These are phyloP conservation scores for Sorex fumeus DNA, from an alignment of 2,113 vertebrate genomes.

Conservation along the genomic window DNA sequence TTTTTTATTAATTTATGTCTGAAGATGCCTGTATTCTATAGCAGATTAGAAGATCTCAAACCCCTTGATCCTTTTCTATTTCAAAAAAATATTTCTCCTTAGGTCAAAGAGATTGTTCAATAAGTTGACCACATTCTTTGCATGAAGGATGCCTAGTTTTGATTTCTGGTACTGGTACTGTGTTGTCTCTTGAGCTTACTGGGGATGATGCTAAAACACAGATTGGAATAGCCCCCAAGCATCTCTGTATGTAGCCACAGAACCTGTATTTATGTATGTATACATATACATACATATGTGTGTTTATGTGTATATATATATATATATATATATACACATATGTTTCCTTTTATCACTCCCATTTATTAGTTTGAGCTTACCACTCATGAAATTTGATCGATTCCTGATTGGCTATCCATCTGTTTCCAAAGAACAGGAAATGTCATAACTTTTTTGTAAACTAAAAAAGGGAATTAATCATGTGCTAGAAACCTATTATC, in stretches of 20 bases:
- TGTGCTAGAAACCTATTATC: background rate
- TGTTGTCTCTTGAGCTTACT: too few species aligned
- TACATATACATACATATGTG: too few species aligned
- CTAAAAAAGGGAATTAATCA: background rate
- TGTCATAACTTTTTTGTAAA: slow-evolving; percentile 22
- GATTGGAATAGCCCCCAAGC: too few species aligned
- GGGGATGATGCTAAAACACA: too few species aligned
- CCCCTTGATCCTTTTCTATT: background rate
- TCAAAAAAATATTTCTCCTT: background rate
- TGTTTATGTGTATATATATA: too few species aligned
- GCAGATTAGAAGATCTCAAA: background rate
- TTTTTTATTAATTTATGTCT: slow-evolving; percentile 4
- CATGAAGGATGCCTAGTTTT: too few species aligned
- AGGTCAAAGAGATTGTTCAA: too few species aligned
- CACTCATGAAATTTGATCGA: background rate
- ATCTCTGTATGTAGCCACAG: too few species aligned
- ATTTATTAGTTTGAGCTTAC: background rate
- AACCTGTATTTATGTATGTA: too few species aligned
- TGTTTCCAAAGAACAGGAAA: slow-evolving; percentile 15
- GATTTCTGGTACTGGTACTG: too few species aligned
- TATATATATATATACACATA: too few species aligned
- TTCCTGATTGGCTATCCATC: background rate
- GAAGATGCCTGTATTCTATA: background rate
- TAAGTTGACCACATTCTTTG: too few species aligned
- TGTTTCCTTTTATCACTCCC: background rate